Evolutionary conservation across 2,888 invertebrate genomes (phyloP).

Genomic region (Latrodectus elegans): DNA sequence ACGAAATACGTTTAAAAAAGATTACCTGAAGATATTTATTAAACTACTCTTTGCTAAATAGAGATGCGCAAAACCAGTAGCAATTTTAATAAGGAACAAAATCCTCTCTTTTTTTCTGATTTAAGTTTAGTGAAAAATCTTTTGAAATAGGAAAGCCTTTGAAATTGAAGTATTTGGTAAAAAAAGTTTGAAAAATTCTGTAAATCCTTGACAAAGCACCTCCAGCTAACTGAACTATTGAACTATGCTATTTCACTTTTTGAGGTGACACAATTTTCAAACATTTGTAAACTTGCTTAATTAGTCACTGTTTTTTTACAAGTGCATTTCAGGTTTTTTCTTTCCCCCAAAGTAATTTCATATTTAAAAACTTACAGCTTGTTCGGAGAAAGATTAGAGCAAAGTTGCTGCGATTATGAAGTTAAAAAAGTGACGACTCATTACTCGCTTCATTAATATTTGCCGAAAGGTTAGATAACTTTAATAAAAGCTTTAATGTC

Average conservation of each 20-base stretch:
- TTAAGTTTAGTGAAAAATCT: too few species aligned
- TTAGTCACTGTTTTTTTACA: slow-evolving; percentile 26
- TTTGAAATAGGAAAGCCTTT: too few species aligned
- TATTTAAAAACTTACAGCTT: slow-evolving; percentile 26
- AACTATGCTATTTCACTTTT: not conserved
- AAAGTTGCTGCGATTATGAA: slow-evolving; percentile 23
- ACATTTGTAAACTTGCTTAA: slow-evolving; percentile 32
- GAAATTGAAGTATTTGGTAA: not conserved
- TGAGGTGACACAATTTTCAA: slow-evolving; percentile 24
- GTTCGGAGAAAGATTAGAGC: slow-evolving; percentile 44
- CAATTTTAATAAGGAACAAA: too few species aligned
- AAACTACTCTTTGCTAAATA: too few species aligned
- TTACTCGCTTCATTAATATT: slow-evolving; percentile 62
- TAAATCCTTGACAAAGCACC: slow-evolving; percentile 11
- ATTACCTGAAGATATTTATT: too few species aligned
- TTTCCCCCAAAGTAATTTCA: not conserved
- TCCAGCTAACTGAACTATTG: not conserved
- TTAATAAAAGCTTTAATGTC: slow-evolving; percentile 44
- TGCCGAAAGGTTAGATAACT: slow-evolving; percentile 50
- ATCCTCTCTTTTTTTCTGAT: too few species aligned
- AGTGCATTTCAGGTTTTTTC: slow-evolving; percentile 9
- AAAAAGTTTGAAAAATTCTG: not conserved
- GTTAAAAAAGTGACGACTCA: slow-evolving; percentile 39
- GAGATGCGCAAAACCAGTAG: too few species aligned
- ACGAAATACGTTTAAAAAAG: too few species aligned